Percentiles rank a stretch among this genome's conserved stretches.
phyloP scores from a whole-genome alignment of 2,888 invertebrate genomes.

The Chaetogeoica ovagalla region DNA sequence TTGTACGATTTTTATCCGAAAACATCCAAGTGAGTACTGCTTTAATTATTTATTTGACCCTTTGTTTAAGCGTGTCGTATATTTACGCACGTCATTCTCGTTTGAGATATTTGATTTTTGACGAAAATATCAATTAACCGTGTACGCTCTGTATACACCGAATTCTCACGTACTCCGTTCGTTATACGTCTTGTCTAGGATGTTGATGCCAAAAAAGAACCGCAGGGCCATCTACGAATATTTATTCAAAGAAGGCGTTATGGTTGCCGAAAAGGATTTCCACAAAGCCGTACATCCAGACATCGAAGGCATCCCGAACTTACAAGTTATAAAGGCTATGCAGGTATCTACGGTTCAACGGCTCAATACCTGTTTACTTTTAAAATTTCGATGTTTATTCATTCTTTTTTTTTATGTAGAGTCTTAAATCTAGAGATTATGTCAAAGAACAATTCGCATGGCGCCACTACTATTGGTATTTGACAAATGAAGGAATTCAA shows the following conservation, averaged over 20 bases:
- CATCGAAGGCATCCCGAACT: conserved; percentile 90
- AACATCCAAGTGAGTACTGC: conserved; percentile 47
- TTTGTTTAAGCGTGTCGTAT: background rate
- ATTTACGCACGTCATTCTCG: background rate
- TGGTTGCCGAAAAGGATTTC: conserved; percentile 99
- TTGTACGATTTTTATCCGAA: conserved; percentile 28
- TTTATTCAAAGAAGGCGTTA: conserved; percentile 98
- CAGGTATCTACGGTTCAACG: conserved; percentile 64
- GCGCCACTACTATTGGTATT: conserved; percentile 99
- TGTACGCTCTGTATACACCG: no score
- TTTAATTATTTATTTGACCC: background rate
- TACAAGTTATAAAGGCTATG: conserved; percentile 98
- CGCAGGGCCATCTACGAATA: conserved; percentile 95
- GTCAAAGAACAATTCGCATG: conserved; percentile 99
- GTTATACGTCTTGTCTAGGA: conserved; percentile 66
- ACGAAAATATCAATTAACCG: background rate
- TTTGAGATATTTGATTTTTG: background rate
- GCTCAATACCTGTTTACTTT: no score
- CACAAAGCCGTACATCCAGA: conserved; percentile 98
- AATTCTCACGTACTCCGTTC: background rate
- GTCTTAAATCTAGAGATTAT: conserved; percentile 91
- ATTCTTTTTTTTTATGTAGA: conserved; percentile 63
- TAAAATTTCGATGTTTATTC: background rate
- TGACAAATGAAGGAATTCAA: conserved; percentile 97
- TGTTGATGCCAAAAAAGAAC: conserved; percentile 99